Conservation (phyloP, 1,140 invertebrate species). For the Drosophila orena region DNA sequence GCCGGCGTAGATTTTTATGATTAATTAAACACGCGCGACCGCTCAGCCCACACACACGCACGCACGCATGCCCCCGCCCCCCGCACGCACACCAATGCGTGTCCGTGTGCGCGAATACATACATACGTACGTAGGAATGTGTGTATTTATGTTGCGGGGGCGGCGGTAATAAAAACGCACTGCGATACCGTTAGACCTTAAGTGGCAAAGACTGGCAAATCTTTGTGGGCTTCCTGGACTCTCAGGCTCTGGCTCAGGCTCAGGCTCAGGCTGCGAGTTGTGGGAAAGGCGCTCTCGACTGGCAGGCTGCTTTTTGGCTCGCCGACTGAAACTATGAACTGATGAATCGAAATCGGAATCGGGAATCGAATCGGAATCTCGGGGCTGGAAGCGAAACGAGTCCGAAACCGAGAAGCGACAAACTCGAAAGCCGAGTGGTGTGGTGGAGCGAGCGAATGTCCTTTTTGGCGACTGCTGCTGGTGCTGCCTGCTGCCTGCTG, state of each 20-base stretch:
- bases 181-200: conserved; percentile 36
- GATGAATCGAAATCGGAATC: conserved; percentile 46
- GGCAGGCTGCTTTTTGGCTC: conserved; percentile 39
- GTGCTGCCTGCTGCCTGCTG: conserved; percentile 5
- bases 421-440: conserved; percentile 10
- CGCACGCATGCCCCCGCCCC: conserved; percentile 33
- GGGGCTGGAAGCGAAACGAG: conserved; percentile 24
- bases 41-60: conserved; percentile 36
- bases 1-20: conserved; percentile 69
- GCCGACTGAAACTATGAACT: conserved; percentile 27
- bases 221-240: neutral
- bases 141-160: conserved; percentile 36
- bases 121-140: neutral
- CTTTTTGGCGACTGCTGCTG: conserved; percentile 42
- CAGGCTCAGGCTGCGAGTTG: neutral
- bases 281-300: conserved; percentile 34
- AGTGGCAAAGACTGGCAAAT: neutral
- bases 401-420: conserved; percentile 14
- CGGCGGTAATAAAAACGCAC: conserved; percentile 48
- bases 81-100: conserved; percentile 11
- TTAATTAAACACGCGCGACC: conserved; percentile 80
- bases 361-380: conserved; percentile 30
- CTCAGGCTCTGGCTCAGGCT: neutral
- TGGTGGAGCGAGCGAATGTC: conserved; percentile 50
- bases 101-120: conserved; percentile 7